Evolutionary conservation across 1,140 invertebrate species (phyloP).

Genomic region (Amyelois transitella): DNA sequence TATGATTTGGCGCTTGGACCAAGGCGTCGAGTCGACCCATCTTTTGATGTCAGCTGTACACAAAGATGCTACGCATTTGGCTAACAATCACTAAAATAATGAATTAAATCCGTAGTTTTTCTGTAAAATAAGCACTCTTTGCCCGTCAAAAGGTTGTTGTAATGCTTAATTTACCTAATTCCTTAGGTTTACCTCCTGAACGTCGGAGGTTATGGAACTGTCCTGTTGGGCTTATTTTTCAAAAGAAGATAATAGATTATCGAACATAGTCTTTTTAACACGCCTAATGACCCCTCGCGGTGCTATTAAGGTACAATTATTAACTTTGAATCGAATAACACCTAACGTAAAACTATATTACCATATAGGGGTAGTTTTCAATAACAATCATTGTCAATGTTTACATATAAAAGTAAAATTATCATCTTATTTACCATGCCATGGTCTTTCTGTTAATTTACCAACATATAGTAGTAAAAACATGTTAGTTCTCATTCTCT

Average conservation of each 20-base stretch:
- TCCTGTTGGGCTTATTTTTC: slow-evolving; percentile 58
- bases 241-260: slow-evolving; percentile 58
- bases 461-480: not conserved
- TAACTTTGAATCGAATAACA: slow-evolving; percentile 15
- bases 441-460: not conserved
- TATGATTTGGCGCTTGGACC: slow-evolving; percentile 59
- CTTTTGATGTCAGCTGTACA: slow-evolving; percentile 70
- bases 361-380: slow-evolving; percentile 38
- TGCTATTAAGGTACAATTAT: slow-evolving; percentile 54
- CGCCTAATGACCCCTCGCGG: slow-evolving; percentile 60
- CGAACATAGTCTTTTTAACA: slow-evolving; percentile 50
- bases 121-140: slow-evolving; percentile 28
- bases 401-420: slow-evolving; percentile 53
- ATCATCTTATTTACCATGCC: slow-evolving; percentile 3
- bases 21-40: slow-evolving; percentile 58
- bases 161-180: slow-evolving; percentile 41
- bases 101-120: slow-evolving; percentile 63
- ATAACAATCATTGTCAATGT: slow-evolving; percentile 57
- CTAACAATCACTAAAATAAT: slow-evolving; percentile 49
- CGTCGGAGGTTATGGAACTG: slow-evolving; percentile 68
- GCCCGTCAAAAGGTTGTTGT: slow-evolving; percentile 25
- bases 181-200: slow-evolving; percentile 58
- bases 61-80: slow-evolving; percentile 70
- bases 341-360: slow-evolving; percentile 18
- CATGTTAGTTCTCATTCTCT: too few relatives aligned